Conservation (phyloP, 2,113 vertebrate species). For the Rhombomys opimus region DNA sequence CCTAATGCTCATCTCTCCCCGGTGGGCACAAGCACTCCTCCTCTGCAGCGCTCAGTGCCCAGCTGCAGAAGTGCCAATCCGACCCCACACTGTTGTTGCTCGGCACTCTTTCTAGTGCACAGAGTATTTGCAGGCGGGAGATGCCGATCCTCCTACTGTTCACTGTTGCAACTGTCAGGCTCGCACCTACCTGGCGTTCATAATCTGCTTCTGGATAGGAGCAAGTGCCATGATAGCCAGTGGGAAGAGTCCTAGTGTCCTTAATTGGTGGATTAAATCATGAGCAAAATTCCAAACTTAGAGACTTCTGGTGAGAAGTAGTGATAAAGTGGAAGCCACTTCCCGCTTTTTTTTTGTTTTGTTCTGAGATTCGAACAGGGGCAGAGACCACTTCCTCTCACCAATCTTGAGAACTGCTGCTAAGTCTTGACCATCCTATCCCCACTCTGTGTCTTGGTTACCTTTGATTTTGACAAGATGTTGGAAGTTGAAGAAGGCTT, state of each 20-base stretch:
- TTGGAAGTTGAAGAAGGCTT: background rate
- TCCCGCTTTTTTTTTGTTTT: background rate
- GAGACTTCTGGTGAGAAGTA: background rate
- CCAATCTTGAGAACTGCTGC: background rate
- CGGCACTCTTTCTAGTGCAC: background rate
- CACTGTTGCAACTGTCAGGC: background rate
- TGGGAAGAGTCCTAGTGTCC: background rate
- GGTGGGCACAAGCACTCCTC: background rate
- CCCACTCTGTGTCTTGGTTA: background rate
- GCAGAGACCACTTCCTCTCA: constrained; percentile 33
- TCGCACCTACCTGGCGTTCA: background rate
- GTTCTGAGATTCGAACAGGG: background rate
- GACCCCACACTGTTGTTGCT: background rate
- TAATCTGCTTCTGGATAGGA: background rate
- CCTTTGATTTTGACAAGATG: constrained; percentile 41
- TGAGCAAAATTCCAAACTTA: background rate
- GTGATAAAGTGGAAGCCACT: background rate
- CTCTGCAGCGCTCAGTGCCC: accelerated
- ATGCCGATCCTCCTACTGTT: accelerated
- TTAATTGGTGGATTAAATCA: constrained; percentile 7
- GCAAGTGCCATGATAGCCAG: background rate
- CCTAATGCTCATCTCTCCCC: background rate
- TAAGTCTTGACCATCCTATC: background rate
- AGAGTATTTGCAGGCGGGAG: background rate
- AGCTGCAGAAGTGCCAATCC: background rate